phyloP scores from a whole-genome alignment of 2,797 vertebrate species.

The Rhynchotus rufescens region DNA sequence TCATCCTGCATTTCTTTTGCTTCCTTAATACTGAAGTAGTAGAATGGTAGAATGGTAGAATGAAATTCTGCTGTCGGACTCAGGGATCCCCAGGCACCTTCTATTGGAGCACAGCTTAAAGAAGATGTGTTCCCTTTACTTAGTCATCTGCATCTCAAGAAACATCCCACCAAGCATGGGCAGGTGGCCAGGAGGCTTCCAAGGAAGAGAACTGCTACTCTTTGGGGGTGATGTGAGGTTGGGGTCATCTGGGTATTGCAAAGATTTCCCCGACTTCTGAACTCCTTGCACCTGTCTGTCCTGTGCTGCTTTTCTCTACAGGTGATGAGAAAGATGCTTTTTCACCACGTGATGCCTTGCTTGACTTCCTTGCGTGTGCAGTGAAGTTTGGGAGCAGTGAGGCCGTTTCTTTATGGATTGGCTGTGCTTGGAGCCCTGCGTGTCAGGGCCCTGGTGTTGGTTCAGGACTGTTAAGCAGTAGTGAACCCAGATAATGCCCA shows the following conservation, averaged over 20 bases:
- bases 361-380: neutral
- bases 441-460: neutral
- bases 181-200: neutral
- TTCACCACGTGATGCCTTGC: neutral
- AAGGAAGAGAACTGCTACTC: neutral
- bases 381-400: neutral
- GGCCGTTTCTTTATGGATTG: neutral
- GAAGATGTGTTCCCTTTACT: neutral
- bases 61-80: neutral
- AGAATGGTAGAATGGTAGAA: neutral
- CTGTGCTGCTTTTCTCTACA: neutral
- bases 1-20: neutral
- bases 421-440: neutral
- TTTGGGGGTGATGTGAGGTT: neutral
- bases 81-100: neutral
- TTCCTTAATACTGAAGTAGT: neutral
- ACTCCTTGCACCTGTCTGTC: neutral
- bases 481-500: constrained; percentile 24
- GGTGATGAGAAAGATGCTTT: neutral
- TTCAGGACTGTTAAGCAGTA: neutral
- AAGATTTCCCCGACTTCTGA: neutral
- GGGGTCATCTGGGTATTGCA: neutral
- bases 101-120: neutral
- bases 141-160: neutral
- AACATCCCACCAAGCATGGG: neutral